phyloP scores from a whole-genome alignment of 2,888 invertebrate genomes.

The Rhagonycha fulva region DNA sequence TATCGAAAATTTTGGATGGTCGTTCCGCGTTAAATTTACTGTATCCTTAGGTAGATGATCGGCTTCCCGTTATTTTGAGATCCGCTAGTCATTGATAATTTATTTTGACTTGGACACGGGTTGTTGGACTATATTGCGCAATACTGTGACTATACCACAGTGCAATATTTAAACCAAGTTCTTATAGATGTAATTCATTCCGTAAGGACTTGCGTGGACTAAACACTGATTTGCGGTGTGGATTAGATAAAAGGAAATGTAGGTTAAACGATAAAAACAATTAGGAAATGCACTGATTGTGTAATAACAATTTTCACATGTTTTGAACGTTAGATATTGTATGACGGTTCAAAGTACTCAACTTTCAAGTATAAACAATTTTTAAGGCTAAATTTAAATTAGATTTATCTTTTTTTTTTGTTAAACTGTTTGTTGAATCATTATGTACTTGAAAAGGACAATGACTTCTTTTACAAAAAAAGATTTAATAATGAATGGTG shows the following conservation, averaged over 20 bases:
- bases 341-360: not conserved
- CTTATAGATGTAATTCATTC: slow-evolving; percentile 2
- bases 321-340: not conserved
- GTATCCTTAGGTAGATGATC: not conserved
- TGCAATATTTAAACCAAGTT: not conserved
- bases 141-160: not conserved
- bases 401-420: not conserved
- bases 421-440: not conserved
- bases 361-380: not conserved
- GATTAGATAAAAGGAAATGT: slow-evolving; percentile 17
- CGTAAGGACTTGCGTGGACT: not conserved
- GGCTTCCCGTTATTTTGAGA: not conserved
- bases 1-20: not conserved
- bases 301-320: slow-evolving; percentile 5
- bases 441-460: not conserved
- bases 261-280: slow-evolving; percentile 25
- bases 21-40: not conserved
- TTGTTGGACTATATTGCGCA: not conserved
- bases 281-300: slow-evolving; percentile 21
- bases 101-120: not conserved
- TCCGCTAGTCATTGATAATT: not conserved
- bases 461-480: not conserved
- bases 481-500: not conserved
- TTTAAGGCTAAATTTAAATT: not conserved
- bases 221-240: slow-evolving; percentile 15